phyloP scores from a whole-genome alignment of 2,113 vertebrate genomes.

The Anoplopoma fimbria region DNA sequence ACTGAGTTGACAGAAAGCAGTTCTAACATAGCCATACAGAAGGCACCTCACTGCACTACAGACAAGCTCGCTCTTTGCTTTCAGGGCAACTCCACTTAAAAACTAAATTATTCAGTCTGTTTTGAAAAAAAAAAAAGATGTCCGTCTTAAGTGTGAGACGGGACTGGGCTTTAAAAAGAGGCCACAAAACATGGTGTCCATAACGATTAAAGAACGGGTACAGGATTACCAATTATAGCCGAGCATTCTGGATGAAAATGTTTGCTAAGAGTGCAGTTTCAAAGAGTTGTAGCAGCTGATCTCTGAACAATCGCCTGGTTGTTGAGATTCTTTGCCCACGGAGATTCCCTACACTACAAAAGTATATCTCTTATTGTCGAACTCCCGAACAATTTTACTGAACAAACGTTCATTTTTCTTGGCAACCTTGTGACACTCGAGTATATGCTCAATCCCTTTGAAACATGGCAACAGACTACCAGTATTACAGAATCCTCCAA shows the following conservation, averaged over 20 bases:
- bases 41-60: slow-evolving; percentile 24
- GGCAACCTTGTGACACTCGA: not conserved
- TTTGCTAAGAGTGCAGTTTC: not conserved
- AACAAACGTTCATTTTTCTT: not conserved
- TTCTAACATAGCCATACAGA: slow-evolving; percentile 22
- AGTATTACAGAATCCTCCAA: not conserved
- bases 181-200: slow-evolving; percentile 19
- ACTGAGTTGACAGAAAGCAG: slow-evolving; percentile 37
- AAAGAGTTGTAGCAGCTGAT: not conserved
- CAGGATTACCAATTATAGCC: not conserved
- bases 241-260: not conserved
- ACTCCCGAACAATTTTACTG: not conserved
- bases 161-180: slow-evolving; percentile 34
- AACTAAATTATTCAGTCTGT: slow-evolving; percentile 70
- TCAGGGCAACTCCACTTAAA: slow-evolving; percentile 52
- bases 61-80: slow-evolving; percentile 65
- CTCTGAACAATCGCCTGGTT: not conserved
- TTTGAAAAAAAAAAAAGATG: slow-evolving; percentile 20
- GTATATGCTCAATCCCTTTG: not conserved
- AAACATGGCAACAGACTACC: not conserved
- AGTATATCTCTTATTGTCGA: not conserved
- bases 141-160: slow-evolving; percentile 9
- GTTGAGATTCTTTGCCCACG: not conserved
- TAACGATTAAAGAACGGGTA: slow-evolving; percentile 7
- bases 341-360: not conserved